Base-by-base conservation (phyloP, 2,797 vertebrate genomes). In the Erpetoichthys calabaricus region DNA sequence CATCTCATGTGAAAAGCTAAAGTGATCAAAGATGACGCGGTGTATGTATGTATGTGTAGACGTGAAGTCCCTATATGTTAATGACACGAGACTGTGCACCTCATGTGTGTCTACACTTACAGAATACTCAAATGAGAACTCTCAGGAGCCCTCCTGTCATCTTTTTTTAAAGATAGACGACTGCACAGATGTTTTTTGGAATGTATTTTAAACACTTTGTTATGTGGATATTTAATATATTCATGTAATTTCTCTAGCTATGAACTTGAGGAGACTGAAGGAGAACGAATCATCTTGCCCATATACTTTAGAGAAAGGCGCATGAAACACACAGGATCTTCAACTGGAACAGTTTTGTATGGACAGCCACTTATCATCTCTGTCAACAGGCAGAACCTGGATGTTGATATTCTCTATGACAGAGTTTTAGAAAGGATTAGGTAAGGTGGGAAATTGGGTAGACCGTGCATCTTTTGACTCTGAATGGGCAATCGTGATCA, bases 261-360 rank as follows among this genome's bases (percentile, higher is more conserved):
- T 0, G 94, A 97, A 70, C 89, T 95, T 6, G 87, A 88, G 47
- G 87, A 87, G 68, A 83, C 85, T 0, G 86, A 93, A 62, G 78
- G 71, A 1, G 85, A 89, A 69, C 72, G 58, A 44, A 76, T 97
- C 72, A 91, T 86, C 55, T 85, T 98, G 63, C 91, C 88, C 1
- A 77, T 98, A 55, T 97, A 97, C 78, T 95, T 97, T 71, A 87
- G 94, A 77, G 93, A 97, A 69, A 89, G 88, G 69, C 89, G 88
- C 68, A 61, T 79, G 53, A 90, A 90, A 60, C 88, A 89, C 3
- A 77, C 82, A 0, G 89, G 83, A 64, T 78, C 73, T 58, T 86
- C 94, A 54, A 65, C 86, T 0, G 87, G 87, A 69, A 87, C 88
- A 2, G 63, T 91, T 67, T 81, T 97, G 1, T 98, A 92, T 49